Conservation (phyloP, 2,888 invertebrate species). For the Mesorhabditis spiculigera region DNA sequence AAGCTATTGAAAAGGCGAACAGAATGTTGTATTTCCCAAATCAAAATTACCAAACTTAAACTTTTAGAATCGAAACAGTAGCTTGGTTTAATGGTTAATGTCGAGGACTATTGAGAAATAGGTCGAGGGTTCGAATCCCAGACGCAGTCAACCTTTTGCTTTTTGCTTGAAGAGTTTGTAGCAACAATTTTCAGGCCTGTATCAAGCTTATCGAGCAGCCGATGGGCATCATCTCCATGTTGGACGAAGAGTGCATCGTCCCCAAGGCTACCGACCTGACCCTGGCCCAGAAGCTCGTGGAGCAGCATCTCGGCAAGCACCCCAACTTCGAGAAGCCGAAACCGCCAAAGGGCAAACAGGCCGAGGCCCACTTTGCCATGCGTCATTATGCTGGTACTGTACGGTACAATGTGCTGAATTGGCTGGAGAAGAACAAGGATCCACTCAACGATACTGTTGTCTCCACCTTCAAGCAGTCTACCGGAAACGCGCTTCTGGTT, state of each 20-base stretch:
- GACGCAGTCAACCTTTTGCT: too few species aligned
- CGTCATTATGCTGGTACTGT: slow-evolving; percentile 67
- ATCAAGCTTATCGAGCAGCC: slow-evolving; percentile 84
- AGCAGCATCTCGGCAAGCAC: slow-evolving; percentile 58
- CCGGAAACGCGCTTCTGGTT: slow-evolving; percentile 73
- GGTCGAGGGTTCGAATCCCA: too few species aligned
- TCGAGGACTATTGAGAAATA: too few species aligned
- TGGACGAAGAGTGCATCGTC: slow-evolving; percentile 58
- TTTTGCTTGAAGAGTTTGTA: too few species aligned
- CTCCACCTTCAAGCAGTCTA: slow-evolving; percentile 83
- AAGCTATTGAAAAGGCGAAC: too few species aligned
- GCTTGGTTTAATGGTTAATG: too few species aligned
- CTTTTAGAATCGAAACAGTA: too few species aligned
- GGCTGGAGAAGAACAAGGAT: slow-evolving; percentile 98
- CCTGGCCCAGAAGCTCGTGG: slow-evolving; percentile 53
- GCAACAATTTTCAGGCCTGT: slow-evolving; percentile 74
- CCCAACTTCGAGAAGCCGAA: slow-evolving; percentile 60
- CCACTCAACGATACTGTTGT: slow-evolving; percentile 95
- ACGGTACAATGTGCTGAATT: slow-evolving; percentile 95
- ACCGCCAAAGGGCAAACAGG: slow-evolving; percentile 61
- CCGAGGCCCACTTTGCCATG: slow-evolving; percentile 63
- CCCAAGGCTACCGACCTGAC: slow-evolving; percentile 58
- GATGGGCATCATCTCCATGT: slow-evolving; percentile 58
- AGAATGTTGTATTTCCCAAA: too few species aligned
- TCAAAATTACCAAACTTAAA: too few species aligned